phyloP scores from a whole-genome alignment of 1,140 invertebrate species.

The Proales similis region DNA sequence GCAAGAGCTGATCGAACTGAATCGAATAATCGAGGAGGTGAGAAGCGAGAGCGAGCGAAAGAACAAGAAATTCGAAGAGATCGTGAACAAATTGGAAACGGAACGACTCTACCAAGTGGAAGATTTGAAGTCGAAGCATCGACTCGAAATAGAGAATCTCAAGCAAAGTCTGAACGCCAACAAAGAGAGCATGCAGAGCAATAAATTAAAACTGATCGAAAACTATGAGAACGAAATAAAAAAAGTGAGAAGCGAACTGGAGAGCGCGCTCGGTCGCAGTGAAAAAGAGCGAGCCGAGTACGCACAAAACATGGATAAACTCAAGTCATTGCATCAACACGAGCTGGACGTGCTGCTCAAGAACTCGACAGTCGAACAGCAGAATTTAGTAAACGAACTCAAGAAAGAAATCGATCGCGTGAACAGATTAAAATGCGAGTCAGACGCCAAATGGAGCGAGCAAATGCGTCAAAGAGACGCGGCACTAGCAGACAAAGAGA shows the following conservation, averaged over 20 bases:
- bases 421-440: conserved; percentile 43
- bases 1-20: conserved; percentile 44
- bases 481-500: conserved; percentile 45
- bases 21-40: conserved; percentile 44
- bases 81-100: conserved; percentile 42
- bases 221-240: conserved; percentile 40
- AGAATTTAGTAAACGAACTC: conserved; percentile 41
- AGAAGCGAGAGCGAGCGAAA: conserved; percentile 49
- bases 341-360: conserved; percentile 46
- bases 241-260: conserved; percentile 41
- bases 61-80: conserved; percentile 43
- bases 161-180: conserved; percentile 41
- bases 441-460: conserved; percentile 44
- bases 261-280: conserved; percentile 41
- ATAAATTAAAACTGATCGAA: not conserved
- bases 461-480: conserved; percentile 45
- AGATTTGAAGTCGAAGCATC: conserved; percentile 43
- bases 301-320: conserved; percentile 46
- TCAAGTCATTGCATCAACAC: conserved; percentile 50
- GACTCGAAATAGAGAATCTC: conserved; percentile 44
- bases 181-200: conserved; percentile 18
- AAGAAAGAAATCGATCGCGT: conserved; percentile 45
- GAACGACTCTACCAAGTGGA: conserved; percentile 44
- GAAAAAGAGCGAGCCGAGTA: conserved; percentile 45
- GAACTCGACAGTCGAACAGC: conserved; percentile 39